Percentiles rank a stretch among this genome's conserved stretches.
These are phyloP conservation scores for Ceratoteleas bidentatus DNA, from an alignment of 1,140 invertebrate genomes.

Conservation along the genomic window DNA sequence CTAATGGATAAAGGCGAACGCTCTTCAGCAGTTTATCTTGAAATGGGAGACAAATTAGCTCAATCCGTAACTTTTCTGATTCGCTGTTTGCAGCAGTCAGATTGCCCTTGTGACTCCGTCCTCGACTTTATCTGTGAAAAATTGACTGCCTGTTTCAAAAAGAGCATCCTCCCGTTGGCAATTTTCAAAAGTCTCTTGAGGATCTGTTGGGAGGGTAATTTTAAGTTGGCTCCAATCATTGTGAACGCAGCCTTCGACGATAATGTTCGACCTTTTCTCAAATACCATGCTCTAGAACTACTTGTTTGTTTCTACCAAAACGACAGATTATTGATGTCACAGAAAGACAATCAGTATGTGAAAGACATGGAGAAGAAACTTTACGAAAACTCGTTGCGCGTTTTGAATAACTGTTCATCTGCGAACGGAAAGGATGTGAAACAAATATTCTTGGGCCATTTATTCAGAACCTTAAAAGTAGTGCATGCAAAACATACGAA, in stretches of 20 bases:
- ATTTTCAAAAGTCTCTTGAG: constrained; percentile 85
- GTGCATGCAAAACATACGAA: no score
- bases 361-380: constrained; percentile 75
- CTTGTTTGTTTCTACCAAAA: constrained; percentile 84
- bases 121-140: constrained; percentile 81
- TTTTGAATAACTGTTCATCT: not conserved
- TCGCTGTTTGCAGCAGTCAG: constrained; percentile 82
- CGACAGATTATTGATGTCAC: constrained; percentile 78
- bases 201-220: constrained; percentile 84
- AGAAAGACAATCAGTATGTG: no score
- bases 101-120: constrained; percentile 73
- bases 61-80: constrained; percentile 86
- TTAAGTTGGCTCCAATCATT: constrained; percentile 82
- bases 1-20: constrained; percentile 85
- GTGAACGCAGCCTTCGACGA: constrained; percentile 83
- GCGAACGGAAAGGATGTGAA: no score
- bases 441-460: no score
- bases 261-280: constrained; percentile 84
- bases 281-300: constrained; percentile 85
- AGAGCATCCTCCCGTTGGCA: constrained; percentile 83
- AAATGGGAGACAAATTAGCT: constrained; percentile 85
- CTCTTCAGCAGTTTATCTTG: constrained; percentile 85
- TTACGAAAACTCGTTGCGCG: constrained; percentile 53
- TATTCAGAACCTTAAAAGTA: no score
- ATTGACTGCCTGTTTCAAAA: constrained; percentile 83